phyloP scores from a whole-genome alignment of 2,888 invertebrate genomes.

The Himalopsyche anomala region DNA sequence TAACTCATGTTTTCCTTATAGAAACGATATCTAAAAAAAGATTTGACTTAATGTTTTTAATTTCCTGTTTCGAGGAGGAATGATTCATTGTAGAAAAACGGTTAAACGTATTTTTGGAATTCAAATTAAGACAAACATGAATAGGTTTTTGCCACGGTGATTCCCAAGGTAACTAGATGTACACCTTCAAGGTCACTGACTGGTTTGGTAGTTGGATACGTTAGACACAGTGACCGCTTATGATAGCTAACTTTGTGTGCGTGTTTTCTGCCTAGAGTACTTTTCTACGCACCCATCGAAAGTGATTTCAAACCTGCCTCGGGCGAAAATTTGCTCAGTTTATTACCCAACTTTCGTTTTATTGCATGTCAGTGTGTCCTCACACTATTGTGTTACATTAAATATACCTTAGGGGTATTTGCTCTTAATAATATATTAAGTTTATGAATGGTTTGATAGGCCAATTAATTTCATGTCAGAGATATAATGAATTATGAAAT shows the following conservation, averaged over 20 bases:
- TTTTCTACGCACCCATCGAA: slow-evolving; percentile 12
- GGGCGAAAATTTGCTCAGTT: neutral
- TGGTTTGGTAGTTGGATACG: neutral
- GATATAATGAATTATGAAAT: neutral
- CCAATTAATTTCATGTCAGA: neutral
- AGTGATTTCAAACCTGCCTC: neutral
- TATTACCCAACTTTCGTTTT: slow-evolving; percentile 31
- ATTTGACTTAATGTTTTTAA: too few species aligned
- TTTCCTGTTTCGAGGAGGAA: neutral
- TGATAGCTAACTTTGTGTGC: neutral
- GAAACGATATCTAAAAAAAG: too few species aligned
- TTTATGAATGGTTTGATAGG: neutral
- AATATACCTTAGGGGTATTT: slow-evolving; percentile 15
- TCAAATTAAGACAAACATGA: neutral
- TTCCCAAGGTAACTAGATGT: neutral
- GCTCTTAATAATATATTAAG: neutral
- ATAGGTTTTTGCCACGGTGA: neutral
- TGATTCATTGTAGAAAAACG: neutral
- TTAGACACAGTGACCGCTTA: neutral
- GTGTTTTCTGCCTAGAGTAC: neutral
- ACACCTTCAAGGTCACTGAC: neutral
- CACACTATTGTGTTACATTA: neutral
- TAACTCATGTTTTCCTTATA: too few species aligned
- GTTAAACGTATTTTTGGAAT: neutral
- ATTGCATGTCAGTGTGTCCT: neutral